Conservation (phyloP, 1,140 invertebrate species). For the Ladona fulva region DNA sequence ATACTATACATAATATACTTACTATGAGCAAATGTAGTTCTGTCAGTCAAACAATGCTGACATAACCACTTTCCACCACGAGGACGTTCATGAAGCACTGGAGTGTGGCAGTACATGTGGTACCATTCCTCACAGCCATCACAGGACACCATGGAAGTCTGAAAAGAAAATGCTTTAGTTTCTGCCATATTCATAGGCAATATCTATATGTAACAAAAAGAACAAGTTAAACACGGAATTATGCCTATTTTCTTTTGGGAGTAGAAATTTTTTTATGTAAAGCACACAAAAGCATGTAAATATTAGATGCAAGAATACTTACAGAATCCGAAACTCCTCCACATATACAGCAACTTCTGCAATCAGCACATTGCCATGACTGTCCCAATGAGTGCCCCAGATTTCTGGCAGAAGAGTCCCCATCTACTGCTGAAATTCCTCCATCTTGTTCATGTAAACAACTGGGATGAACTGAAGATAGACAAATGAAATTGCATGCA, state of each 20-base stretch:
- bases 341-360: constrained; percentile 39
- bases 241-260: neutral
- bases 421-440: constrained; percentile 16
- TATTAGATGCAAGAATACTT: neutral
- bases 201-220: neutral
- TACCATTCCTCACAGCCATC: constrained; percentile 44
- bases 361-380: constrained; percentile 40
- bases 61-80: constrained; percentile 19
- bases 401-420: constrained; percentile 31
- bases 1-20: neutral
- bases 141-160: constrained; percentile 43
- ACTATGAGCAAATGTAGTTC: constrained; percentile 12
- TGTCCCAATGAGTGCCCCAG: constrained; percentile 21
- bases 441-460: constrained; percentile 35
- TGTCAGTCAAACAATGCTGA: constrained; percentile 16
- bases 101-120: constrained; percentile 42
- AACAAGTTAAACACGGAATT: neutral
- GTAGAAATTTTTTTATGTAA: neutral
- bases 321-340: constrained; percentile 16
- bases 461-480: constrained; percentile 37
- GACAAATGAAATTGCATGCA: too few relatives aligned
- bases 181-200: neutral
- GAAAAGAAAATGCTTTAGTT: constrained; percentile 21
- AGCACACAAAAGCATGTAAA: neutral
- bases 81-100: constrained; percentile 30